A percentile compares a stretch with the other conserved stretches of the same genome.
Conservation (phyloP, 2,113 vertebrate species). For the Tachycineta bicolor region DNA sequence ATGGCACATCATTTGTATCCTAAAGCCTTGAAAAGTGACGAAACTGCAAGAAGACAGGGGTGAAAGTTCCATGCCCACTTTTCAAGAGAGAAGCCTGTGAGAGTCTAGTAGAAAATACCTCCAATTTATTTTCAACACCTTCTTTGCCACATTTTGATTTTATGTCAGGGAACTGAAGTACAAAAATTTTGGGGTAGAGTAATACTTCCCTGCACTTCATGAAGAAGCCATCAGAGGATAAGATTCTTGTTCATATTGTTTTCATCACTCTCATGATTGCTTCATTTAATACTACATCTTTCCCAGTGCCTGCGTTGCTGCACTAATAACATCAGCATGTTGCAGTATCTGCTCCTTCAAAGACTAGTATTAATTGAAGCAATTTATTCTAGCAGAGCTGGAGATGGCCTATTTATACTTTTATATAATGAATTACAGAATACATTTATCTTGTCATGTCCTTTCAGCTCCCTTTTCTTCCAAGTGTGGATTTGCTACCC, state of each 20-base stretch:
- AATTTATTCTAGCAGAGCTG: slow-evolving; percentile 54
- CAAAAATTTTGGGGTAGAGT: not conserved
- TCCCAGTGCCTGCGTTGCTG: not conserved
- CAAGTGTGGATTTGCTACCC: not conserved
- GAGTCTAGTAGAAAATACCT: not conserved
- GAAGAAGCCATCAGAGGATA: not conserved
- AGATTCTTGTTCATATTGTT: slow-evolving; percentile 14
- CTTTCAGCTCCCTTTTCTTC: not conserved
- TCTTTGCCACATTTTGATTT: not conserved
- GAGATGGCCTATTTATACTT: slow-evolving; percentile 51
- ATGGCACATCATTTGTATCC: not conserved
- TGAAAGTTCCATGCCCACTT: not conserved
- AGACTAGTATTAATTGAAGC: slow-evolving; percentile 61
- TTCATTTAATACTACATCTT: slow-evolving; percentile 38
- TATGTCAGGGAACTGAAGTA: not conserved
- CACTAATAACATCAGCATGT: slow-evolving; percentile 42
- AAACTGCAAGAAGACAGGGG: not conserved
- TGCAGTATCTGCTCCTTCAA: slow-evolving; percentile 42
- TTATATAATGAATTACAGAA: slow-evolving; percentile 19
- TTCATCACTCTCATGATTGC: slow-evolving; percentile 32
- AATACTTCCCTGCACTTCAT: not conserved
- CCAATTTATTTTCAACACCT: not conserved
- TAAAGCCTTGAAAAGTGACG: not conserved
- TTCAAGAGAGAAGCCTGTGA: not conserved
- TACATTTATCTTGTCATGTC: slow-evolving; percentile 18